These are phyloP conservation scores for Tonatia bakeri DNA, from an alignment of 2,113 vertebrate genomes.

Conservation along the genomic window DNA sequence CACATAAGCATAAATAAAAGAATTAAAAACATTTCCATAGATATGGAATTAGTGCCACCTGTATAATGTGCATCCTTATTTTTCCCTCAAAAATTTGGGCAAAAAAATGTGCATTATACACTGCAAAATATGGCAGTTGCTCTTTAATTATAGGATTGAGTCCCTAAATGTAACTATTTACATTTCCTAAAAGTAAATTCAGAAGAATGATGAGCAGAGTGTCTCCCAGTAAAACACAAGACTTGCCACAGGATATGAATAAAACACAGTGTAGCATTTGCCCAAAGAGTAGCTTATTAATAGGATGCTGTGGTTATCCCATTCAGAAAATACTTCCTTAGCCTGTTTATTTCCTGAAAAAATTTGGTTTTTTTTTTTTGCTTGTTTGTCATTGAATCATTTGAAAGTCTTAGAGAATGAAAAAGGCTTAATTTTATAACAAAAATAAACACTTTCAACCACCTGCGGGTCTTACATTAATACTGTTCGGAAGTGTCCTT, in stretches of 20 bases:
- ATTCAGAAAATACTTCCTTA: slow-evolving; percentile 9
- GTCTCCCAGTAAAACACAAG: background rate
- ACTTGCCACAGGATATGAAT: background rate
- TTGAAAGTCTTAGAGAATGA: background rate
- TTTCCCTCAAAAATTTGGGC: too few species aligned
- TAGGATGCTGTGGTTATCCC: background rate
- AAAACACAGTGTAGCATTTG: background rate
- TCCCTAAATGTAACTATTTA: background rate
- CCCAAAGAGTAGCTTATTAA: background rate
- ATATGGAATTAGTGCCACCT: too few species aligned
- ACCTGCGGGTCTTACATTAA: background rate
- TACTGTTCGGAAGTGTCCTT: background rate
- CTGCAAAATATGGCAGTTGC: background rate
- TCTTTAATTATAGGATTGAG: background rate
- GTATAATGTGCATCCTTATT: too few species aligned
- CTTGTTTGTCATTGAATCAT: slow-evolving; percentile 15
- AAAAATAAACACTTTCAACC: background rate
- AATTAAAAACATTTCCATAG: too few species aligned
- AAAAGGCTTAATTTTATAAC: slow-evolving; percentile 11
- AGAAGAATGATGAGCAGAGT: background rate
- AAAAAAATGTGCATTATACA: too few species aligned
- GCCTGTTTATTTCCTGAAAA: slow-evolving; percentile 5
- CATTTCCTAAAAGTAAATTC: background rate
- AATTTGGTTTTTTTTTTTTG: background rate
- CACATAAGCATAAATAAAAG: too few species aligned